phyloP scores from a whole-genome alignment of 2,113 vertebrate genomes.

The Gasterosteus aculeatus region DNA sequence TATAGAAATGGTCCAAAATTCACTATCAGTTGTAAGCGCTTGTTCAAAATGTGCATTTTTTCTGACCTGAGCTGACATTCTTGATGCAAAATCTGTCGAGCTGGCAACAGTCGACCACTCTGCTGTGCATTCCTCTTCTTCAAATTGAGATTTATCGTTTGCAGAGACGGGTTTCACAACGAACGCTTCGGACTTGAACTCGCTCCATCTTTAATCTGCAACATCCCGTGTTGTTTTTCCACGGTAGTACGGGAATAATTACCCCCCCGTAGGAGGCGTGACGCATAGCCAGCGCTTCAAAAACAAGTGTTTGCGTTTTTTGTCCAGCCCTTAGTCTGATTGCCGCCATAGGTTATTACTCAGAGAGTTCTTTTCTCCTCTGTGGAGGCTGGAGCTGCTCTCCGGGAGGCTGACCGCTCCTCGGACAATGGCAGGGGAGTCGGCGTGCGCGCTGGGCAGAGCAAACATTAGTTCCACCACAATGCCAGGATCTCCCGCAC shows the following conservation, averaged over 20 bases:
- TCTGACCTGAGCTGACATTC: constrained; percentile 17
- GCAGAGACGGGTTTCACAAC: constrained; percentile 36
- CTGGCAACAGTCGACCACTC: constrained; percentile 14
- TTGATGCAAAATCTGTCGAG: constrained; percentile 14
- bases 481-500: constrained; percentile 78
- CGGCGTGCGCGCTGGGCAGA: constrained; percentile 62
- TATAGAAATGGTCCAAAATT: constrained; percentile 1
- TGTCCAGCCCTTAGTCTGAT: constrained; percentile 35
- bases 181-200: constrained; percentile 21
- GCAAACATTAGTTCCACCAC: constrained; percentile 67
- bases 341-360: constrained; percentile 49
- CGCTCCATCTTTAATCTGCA: constrained; percentile 37
- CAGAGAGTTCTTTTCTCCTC: constrained; percentile 29
- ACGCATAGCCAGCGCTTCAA: constrained; percentile 8
- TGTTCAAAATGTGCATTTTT: constrained; percentile 25
- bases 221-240: constrained; percentile 43
- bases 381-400: constrained; percentile 45
- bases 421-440: constrained; percentile 64
- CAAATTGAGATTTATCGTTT: constrained; percentile 32
- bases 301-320: constrained; percentile 17
- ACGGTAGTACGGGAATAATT: constrained; percentile 42
- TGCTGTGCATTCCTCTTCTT: constrained; percentile 7
- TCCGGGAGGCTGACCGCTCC: constrained; percentile 45
- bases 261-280: constrained; percentile 21
- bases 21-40: constrained; percentile 15